phyloP scores from a whole-genome alignment of 2,888 invertebrate genomes.

The Corbicula japonica region DNA sequence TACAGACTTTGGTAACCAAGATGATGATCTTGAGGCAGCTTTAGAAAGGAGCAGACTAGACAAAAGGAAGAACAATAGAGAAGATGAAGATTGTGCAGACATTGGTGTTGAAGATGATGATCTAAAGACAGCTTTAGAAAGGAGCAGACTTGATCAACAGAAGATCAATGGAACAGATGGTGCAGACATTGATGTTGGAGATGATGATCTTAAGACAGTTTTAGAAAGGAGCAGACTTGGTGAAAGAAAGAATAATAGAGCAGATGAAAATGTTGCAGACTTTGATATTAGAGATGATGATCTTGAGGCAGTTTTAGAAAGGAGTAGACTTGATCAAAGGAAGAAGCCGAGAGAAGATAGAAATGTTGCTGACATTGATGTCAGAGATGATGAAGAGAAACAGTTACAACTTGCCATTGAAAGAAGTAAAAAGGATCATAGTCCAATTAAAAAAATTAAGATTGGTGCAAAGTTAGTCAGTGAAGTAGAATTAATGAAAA shows the following conservation, averaged over 20 bases:
- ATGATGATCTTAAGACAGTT: conserved; percentile 1
- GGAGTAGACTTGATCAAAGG: too few species aligned
- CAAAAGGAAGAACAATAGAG: neutral
- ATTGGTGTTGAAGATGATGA: too few species aligned
- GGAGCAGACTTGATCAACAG: too few species aligned
- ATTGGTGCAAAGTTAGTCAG: neutral
- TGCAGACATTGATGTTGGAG: conserved; percentile 3
- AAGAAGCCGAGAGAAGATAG: neutral
- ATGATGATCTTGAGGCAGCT: conserved; percentile 3
- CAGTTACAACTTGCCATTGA: conserved; percentile 37
- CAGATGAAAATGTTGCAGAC: too few species aligned
- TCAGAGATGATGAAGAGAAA: conserved; percentile 14
- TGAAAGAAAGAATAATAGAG: too few species aligned
- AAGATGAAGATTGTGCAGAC: too few species aligned
- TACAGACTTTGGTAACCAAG: conserved; percentile 3
- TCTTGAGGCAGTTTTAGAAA: too few species aligned
- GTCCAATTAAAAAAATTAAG: conserved; percentile 38
- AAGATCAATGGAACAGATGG: neutral
- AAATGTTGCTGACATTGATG: neutral
- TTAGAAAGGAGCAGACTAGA: conserved; percentile 20
- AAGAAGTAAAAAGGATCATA: conserved; percentile 44
- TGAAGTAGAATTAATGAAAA: conserved; percentile 13
- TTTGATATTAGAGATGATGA: too few species aligned
- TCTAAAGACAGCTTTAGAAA: too few species aligned
- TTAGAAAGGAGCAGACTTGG: conserved; percentile 18